Base-by-base conservation (phyloP, 92 coral and sea anemone species). In the Bergia sp. region DNA sequence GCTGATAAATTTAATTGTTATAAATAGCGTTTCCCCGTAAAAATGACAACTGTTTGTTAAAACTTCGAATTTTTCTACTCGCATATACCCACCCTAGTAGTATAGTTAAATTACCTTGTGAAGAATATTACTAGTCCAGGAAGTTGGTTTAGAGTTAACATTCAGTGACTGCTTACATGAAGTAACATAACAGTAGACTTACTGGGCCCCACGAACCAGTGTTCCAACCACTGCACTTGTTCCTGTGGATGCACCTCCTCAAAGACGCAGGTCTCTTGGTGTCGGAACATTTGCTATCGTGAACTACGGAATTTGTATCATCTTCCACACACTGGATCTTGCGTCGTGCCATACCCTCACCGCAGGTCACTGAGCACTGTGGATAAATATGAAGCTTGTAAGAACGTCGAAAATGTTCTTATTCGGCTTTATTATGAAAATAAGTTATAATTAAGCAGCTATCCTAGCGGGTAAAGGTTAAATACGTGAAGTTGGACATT, bases 321-420 rank as follows among this genome's bases (percentile, higher is more conserved):
- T 84, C 87, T 84, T 84, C 87, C 44, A 84, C 78, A 71, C 87
- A 84, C 66, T 69, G 87, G 15, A 47, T 43, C 43, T 49, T 37
- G 18, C 87, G 87, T 15, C 79, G 66, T 44, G 77, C 87, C 61
- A 45, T 44, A 13, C 87, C 87, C 38, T 84, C 79, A 3, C 87
- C 87, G 42, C 87, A 84, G 37, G 87, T 84, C 36, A 84, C 87
- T 45, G 87, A 84, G 67, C 87, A 84, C 87, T 84, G 87, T 23
- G 61, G 74, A 67, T 13, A 67, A n/a, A 43, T 7, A 64, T 1
- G 58, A 29, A 36, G 73, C 16, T 23, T 3, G 37, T 9, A 43
- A 82, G 50, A 57, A 82, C 41, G 5, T 21, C 45, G 79, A 8
- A 40, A 15, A 15, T 41, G 45, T 75, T 75, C 40, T 75, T 61